Base-by-base conservation (phyloP, 1,140 invertebrate genomes). In the Coptotermes formosanus region DNA sequence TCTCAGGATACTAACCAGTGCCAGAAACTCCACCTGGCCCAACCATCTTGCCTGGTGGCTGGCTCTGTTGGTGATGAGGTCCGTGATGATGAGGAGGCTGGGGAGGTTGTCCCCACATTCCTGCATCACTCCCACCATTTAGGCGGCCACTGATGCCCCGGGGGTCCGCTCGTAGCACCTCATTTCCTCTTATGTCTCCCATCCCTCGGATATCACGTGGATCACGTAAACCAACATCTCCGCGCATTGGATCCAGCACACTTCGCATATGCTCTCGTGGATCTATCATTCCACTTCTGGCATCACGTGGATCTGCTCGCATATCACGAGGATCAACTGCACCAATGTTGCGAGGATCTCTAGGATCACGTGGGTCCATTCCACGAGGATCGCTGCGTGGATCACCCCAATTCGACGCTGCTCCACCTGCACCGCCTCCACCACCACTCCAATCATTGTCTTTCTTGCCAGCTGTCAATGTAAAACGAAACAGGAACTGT, bases 91-190 rank as follows among this genome's bases (percentile, higher is more conserved):
- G 91, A 88, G 93, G 90, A 44, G 92, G 91, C 82, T 92, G 90
- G 89, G 93, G 89, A 90, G 94, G 94, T 89, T 95, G 95, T 12
- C 93, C 94, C 96, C 96, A 97, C 95, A 97, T 97, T 64, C 94
- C 94, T 23, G 90, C 91, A 7, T 92, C 91, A 16, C 94, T 94
- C 87, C 44, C 85, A 12, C 86, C 84, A 44, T 86, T 85, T 0
- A 87, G 82, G n/a, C 87, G 64, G 52, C 84, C 87, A 83, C 84
- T 88, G 30, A 87, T 82, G 12, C 95, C 96, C 44, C 94, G 92
- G 0, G 94, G 94, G 90, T 95, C 94, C 12, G 95, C 95, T 83
- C 95, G 93, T 90, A 94, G 92, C 91, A 93, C 92, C 59, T 93
- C 91, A 30, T 91, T 92, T 88, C 92, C 92, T 19, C 92, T 21